A percentile compares a stretch with the other conserved stretches of the same genome.
These are phyloP conservation scores for Tetranychus truncatus DNA, from an alignment of 2,888 invertebrate species.

Conservation along the genomic window DNA sequence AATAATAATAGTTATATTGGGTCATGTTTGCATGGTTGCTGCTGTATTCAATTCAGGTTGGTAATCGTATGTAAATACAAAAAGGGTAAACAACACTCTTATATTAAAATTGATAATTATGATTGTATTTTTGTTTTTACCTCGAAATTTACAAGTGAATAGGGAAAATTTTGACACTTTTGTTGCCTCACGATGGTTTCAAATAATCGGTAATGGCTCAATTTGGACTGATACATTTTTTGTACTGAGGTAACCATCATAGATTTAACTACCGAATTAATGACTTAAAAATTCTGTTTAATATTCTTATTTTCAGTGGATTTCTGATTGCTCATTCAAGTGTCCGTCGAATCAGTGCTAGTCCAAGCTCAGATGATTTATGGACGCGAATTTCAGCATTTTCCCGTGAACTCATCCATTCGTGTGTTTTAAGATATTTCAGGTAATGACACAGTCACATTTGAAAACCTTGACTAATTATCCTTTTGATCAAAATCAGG, in stretches of 20 bases:
- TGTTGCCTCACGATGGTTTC: background rate
- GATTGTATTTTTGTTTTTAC: too few relatives aligned
- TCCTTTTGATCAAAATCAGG: background rate
- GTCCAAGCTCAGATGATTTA: background rate
- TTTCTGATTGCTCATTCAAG: background rate
- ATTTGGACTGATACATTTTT: slow-evolving; percentile 10
- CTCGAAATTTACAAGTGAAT: background rate
- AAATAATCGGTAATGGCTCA: background rate
- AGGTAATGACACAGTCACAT: background rate
- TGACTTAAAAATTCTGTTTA: background rate
- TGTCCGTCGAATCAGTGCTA: background rate
- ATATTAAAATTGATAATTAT: too few relatives aligned
- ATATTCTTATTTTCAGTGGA: background rate
- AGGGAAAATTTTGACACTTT: background rate
- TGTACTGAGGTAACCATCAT: background rate
- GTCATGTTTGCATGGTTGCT: background rate
- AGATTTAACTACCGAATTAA: background rate
- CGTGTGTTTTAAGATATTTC: background rate
- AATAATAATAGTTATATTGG: background rate
- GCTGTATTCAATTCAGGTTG: background rate
- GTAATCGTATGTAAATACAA: background rate
- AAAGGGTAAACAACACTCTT: background rate
- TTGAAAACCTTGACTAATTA: background rate
- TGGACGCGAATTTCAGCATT: background rate
- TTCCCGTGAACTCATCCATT: background rate